These are phyloP conservation scores for Dastarcus helophoroides DNA, from an alignment of 2,888 invertebrate genomes.

Conservation along the genomic window DNA sequence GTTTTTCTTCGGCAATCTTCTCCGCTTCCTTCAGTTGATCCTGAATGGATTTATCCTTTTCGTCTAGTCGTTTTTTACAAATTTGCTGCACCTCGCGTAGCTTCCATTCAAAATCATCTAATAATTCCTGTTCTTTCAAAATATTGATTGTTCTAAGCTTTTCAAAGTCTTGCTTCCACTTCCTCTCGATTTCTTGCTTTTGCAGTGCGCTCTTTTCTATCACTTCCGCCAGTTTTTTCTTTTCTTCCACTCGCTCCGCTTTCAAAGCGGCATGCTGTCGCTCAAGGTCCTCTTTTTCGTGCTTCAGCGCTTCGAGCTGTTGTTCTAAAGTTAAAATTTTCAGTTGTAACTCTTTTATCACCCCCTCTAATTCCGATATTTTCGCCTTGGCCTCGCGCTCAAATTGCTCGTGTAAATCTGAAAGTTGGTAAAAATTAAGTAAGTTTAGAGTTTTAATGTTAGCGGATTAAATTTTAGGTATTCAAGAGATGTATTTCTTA, in stretches of 20 bases:
- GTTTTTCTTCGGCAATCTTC: conserved; percentile 31
- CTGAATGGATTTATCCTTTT: conserved; percentile 47
- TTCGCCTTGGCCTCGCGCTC: conserved; percentile 28
- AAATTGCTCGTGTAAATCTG: neutral
- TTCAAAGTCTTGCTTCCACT: conserved; percentile 59
- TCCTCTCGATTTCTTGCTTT: conserved; percentile 44
- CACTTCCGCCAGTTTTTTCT: conserved; percentile 44
- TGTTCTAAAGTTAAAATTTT: conserved; percentile 41
- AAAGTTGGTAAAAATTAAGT: conserved; percentile 2
- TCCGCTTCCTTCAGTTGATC: conserved; percentile 40
- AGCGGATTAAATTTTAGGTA: too few species aligned
- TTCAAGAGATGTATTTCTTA: too few species aligned
- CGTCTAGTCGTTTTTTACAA: conserved; percentile 51
- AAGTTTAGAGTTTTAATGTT: too few species aligned
- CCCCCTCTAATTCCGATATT: conserved; percentile 37
- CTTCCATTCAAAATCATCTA: conserved; percentile 79
- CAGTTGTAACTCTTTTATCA: conserved; percentile 39
- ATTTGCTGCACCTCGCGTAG: conserved; percentile 61
- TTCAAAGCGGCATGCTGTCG: conserved; percentile 31
- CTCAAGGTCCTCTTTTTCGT: conserved; percentile 39
- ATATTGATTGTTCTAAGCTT: conserved; percentile 54
- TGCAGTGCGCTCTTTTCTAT: conserved; percentile 50
- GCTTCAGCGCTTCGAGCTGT: conserved; percentile 38
- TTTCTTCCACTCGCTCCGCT: conserved; percentile 38
- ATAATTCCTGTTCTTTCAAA: conserved; percentile 58